Evolutionary conservation across 1,140 invertebrate species (phyloP), one percentile per base, ranked within the genome.

Genomic region (Proctacanthus coquilletti): DNA sequence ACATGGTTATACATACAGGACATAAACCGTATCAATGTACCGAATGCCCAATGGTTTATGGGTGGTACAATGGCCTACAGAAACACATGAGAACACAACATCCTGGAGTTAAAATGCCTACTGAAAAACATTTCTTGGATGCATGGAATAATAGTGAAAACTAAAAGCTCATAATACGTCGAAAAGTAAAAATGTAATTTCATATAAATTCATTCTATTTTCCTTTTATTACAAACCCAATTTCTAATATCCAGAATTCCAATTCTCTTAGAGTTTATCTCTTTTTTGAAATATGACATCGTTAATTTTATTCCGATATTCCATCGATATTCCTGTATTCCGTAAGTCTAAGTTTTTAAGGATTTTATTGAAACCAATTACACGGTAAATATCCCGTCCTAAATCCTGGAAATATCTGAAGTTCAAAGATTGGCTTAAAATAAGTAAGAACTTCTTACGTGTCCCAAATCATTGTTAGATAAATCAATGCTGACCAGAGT

Each of bases 391-490:
- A 20, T 56, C 45, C 19, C 42, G 49, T 9, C 53, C 56, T 39
- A 59, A 55, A 17, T 54, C 42, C 48, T 56, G 5, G 3, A 38
- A 33, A 19, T 31, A 10, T 18, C 18, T 8, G 18, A 20, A 32
- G 31, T 13, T 15, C 15, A 11, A 13, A n/a, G 8, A 6, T 21
- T 34, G 25, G 5, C n/a, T 18, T 4, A 14, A 21, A 1, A 5
- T 5, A 23, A 13, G 8, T 15, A 5, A 23, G 2, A 11, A 36
- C 1, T 34, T 0, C 41, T 19, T 20, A 58, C 55, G 42, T 53
- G 41, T 13, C 51, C 51, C 37, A 60, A 17, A 2, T 36, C 36
- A 29, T 60, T 60, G 38, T 56, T 57, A 2, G 53, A 54, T 21
- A 57, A 13, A 38, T 60, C 52, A n/a, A 60, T 44, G n/a, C 40